A percentile compares a stretch with the other conserved stretches of the same genome.
Evolutionary conservation across 2,113 vertebrate genomes (phyloP).

Genomic region (Ictalurus punctatus): DNA sequence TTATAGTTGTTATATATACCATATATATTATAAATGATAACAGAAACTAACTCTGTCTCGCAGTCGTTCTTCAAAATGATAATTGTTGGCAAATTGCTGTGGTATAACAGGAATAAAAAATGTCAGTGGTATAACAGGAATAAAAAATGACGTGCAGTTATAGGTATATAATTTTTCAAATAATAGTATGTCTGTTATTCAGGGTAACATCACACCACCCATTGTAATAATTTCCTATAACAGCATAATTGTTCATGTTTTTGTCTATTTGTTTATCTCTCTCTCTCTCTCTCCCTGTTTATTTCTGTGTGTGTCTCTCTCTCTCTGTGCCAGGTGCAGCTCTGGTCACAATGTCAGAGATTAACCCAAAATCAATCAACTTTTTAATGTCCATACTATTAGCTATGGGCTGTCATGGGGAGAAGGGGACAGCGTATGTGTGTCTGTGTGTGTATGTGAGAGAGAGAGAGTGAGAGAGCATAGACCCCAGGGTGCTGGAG

Average conservation of each 20-base stretch:
- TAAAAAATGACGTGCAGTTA: neutral
- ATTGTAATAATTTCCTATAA: neutral
- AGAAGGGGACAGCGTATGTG: neutral
- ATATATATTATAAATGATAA: neutral
- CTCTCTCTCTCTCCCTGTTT: neutral
- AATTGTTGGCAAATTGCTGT: neutral
- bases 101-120: neutral
- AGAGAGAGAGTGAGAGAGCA: neutral
- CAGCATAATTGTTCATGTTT: neutral
- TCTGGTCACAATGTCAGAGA: constrained; percentile 35
- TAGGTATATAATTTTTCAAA: neutral
- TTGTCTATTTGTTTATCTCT: neutral
- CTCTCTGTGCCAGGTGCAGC: constrained; percentile 25
- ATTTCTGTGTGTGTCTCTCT: neutral
- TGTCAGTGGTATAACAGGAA: neutral
- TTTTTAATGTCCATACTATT: constrained; percentile 43
- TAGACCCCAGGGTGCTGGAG: neutral
- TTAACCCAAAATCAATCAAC: constrained; percentile 41
- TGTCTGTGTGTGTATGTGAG: neutral
- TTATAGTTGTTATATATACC: neutral
- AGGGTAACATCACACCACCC: neutral
- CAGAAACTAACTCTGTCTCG: neutral
- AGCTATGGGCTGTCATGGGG: neutral
- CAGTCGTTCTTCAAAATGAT: neutral
- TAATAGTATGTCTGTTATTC: neutral